Percentiles rank a stretch among this genome's conserved stretches.
Evolutionary conservation across 2,888 invertebrate genomes (phyloP).

Genomic region (Eupithecia subfuscata): DNA sequence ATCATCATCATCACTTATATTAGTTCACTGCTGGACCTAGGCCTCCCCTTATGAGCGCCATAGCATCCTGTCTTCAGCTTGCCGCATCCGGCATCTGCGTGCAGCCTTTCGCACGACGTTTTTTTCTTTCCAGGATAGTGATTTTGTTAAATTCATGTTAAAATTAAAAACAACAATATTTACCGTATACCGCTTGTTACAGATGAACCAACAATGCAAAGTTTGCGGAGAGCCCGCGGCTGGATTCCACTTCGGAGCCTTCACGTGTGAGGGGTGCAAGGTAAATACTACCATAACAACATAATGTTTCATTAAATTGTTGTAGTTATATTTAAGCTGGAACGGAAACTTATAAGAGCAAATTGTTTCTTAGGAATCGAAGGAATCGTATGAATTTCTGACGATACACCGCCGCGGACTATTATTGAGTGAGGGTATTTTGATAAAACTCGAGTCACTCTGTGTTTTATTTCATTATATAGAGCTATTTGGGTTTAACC

Average conservation of each 20-base stretch:
- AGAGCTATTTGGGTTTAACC: background rate
- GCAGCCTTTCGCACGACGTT: no score
- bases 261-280: conserved; percentile 98
- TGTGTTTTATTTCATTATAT: background rate
- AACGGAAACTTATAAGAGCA: background rate
- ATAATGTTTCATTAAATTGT: no score
- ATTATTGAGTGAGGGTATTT: background rate
- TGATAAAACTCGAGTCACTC: no score
- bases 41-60: no score
- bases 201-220: conserved; percentile 99
- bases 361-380: background rate
- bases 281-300: conserved; percentile 75
- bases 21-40: no score
- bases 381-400: background rate
- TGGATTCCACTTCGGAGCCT: conserved; percentile 97
- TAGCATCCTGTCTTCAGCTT: no score
- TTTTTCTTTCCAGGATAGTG: background rate
- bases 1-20: no score
- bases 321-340: background rate
- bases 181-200: conserved; percentile 66
- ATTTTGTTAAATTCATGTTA: background rate
- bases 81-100: no score
- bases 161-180: background rate
- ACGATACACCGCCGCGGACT: background rate
- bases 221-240: conserved; percentile 98